Percentiles rank a stretch among this genome's conserved stretches.
phyloP scores from a whole-genome alignment of 2,113 vertebrate species.

The Aspidoscelis tigris region DNA sequence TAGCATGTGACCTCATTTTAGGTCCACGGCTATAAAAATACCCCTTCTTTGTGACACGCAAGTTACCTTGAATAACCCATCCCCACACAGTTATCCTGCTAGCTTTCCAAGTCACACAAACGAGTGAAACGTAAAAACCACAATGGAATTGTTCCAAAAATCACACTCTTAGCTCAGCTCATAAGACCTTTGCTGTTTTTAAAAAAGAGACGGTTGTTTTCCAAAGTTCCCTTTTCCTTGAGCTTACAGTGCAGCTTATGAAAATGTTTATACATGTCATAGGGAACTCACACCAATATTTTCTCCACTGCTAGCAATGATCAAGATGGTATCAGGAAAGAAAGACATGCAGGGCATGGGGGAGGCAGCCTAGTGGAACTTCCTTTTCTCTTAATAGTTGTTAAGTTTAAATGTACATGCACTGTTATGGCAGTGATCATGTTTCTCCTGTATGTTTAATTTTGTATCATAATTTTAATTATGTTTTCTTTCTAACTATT shows the following conservation, averaged over 20 bases:
- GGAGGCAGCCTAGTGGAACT: conserved; percentile 8
- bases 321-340: conserved; percentile 44
- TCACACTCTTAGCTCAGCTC: conserved; percentile 74
- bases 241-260: conserved; percentile 65
- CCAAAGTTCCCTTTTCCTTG: conserved; percentile 70
- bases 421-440: no score
- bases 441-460: no score
- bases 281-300: conserved; percentile 48
- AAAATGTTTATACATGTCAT: conserved; percentile 66
- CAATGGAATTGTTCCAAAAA: conserved; percentile 75
- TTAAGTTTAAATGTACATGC: no score
- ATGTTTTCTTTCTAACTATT: no score
- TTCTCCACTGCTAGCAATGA: conserved; percentile 54
- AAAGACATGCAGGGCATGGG: conserved; percentile 34
- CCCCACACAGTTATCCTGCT: conserved; percentile 72
- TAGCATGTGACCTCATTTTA: conserved; percentile 57
- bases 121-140: conserved; percentile 77
- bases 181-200: conserved; percentile 56
- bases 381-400: no score
- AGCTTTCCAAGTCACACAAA: conserved; percentile 81
- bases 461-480: no score
- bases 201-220: conserved; percentile 20
- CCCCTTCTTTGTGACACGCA: conserved; percentile 61
- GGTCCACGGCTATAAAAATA: conserved; percentile 62
- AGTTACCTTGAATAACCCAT: conserved; percentile 81